Conservation (phyloP, 2,888 invertebrate genomes). For the Coenonympha glycerion region DNA sequence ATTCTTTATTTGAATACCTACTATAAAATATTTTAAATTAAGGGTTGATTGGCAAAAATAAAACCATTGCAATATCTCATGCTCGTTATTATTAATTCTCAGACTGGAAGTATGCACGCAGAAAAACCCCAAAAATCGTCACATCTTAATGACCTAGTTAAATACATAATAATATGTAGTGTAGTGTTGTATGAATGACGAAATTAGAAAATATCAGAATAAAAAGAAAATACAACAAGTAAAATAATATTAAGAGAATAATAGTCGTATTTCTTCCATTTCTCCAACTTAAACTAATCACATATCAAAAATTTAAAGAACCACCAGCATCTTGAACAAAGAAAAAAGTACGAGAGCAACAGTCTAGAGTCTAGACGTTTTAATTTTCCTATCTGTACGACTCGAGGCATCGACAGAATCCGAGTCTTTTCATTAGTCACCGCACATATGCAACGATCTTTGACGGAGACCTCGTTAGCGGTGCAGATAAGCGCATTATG, state of each 20-base stretch:
- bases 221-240: not conserved
- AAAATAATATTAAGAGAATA: not conserved
- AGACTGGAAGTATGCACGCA: no score
- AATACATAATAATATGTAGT: no score
- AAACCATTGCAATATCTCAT: no score
- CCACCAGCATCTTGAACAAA: constrained; percentile 43
- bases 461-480: constrained; percentile 66
- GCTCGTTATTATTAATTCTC: no score
- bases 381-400: constrained; percentile 71
- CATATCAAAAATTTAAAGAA: constrained; percentile 20
- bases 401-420: constrained; percentile 57
- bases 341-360: constrained; percentile 49
- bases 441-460: constrained; percentile 63
- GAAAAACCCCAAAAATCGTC: no score
- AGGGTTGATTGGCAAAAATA: no score
- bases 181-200: no score
- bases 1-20: no score
- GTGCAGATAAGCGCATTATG: constrained; percentile 52
- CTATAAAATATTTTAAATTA: no score
- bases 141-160: no score
- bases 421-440: constrained; percentile 63
- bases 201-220: no score
- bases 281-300: not conserved
- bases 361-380: constrained; percentile 75
- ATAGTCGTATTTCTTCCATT: not conserved